Conservation (phyloP, 1,140 invertebrate genomes). For the Yoshiicerus persimilis region DNA sequence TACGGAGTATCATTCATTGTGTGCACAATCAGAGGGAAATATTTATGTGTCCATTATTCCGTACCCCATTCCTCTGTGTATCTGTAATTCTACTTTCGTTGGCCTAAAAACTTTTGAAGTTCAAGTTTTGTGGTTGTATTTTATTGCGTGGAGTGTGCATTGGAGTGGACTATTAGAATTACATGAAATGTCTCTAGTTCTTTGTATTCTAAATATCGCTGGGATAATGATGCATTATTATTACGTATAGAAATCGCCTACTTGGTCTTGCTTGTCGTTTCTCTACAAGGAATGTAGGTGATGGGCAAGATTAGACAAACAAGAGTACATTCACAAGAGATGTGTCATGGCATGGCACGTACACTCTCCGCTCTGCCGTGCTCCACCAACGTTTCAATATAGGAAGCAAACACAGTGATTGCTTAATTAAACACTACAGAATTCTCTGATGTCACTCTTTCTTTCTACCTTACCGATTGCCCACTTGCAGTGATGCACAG, state of each 20-base stretch:
- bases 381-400: background rate
- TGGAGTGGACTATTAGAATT: background rate
- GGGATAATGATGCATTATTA: background rate
- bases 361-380: background rate
- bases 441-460: background rate
- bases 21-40: background rate
- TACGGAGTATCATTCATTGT: no score
- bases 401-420: background rate
- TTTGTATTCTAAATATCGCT: background rate
- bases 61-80: background rate
- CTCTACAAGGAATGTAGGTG: slow-evolving; percentile 12
- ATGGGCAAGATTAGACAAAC: background rate
- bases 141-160: background rate
- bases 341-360: background rate
- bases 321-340: background rate
- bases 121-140: background rate
- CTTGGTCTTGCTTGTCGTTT: background rate
- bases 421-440: background rate
- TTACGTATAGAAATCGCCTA: background rate
- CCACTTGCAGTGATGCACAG: background rate
- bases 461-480: background rate
- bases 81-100: background rate
- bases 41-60: no score
- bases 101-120: slow-evolving; percentile 4
- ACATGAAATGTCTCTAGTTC: background rate